Evolutionary conservation across 2,888 invertebrate species (phyloP).

Genomic region (Leptopilina drosophilae): DNA sequence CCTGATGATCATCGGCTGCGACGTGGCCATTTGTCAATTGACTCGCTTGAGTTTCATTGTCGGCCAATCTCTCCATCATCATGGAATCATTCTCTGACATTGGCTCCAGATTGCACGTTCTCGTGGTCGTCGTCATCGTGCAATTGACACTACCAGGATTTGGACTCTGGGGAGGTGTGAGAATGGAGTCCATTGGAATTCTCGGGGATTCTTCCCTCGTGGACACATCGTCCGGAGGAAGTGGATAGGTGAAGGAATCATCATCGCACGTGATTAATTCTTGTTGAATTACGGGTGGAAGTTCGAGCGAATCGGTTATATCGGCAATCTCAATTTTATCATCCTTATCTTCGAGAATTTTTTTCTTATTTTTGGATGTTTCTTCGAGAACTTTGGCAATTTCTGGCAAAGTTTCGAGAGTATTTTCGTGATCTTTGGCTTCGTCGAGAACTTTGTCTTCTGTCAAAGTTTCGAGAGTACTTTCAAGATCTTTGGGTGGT

Average conservation of each 20-base stretch:
- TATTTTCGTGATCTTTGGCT: too few relatives aligned
- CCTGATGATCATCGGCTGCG: slow-evolving; percentile 68
- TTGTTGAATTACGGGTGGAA: slow-evolving; percentile 49
- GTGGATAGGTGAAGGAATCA: slow-evolving; percentile 53
- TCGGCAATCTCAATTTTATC: neutral
- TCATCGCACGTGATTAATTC: slow-evolving; percentile 44
- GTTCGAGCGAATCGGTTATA: slow-evolving; percentile 32
- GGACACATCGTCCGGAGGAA: slow-evolving; percentile 55
- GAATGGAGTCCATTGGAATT: slow-evolving; percentile 60
- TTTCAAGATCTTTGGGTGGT: neutral
- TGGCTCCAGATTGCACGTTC: slow-evolving; percentile 65
- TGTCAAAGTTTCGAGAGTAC: too few relatives aligned
- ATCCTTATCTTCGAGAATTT: too few relatives aligned
- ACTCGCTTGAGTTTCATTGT: slow-evolving; percentile 61
- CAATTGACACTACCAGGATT: slow-evolving; percentile 38
- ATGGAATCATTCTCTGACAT: slow-evolving; percentile 66
- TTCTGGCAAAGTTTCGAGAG: too few relatives aligned
- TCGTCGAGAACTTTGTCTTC: too few relatives aligned
- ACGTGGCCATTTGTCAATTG: slow-evolving; percentile 60
- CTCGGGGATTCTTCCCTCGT: slow-evolving; percentile 40
- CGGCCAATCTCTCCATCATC: slow-evolving; percentile 69
- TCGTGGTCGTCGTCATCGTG: slow-evolving; percentile 57
- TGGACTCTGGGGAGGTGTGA: slow-evolving; percentile 66
- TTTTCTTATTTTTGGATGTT: too few relatives aligned
- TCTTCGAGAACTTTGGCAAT: too few relatives aligned